Evolutionary conservation across 2,888 invertebrate species (phyloP).

Genomic region (Paralinhomoeus sp.): DNA sequence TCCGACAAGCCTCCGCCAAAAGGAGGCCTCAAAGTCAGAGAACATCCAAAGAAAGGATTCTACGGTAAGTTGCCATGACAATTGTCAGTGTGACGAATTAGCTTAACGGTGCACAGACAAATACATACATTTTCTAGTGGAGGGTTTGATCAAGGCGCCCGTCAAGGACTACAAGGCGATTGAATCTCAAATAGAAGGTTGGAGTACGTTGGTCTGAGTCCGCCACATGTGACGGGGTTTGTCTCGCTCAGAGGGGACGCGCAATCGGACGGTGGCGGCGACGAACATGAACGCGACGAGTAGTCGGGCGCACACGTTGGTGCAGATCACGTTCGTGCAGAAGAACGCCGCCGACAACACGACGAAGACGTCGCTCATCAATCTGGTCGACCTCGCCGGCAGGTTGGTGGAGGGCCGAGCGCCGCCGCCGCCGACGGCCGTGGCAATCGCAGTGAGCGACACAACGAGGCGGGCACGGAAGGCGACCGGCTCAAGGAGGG

Average conservation of each 20-base stretch:
- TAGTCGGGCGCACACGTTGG: conserved; percentile 35
- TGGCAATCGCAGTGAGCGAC: conserved; percentile 31
- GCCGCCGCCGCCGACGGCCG: neutral
- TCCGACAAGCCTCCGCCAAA: conserved; percentile 18
- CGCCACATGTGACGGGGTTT: no score
- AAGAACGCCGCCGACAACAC: conserved; percentile 28
- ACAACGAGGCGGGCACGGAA: conserved; percentile 34
- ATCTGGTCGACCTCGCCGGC: conserved; percentile 38
- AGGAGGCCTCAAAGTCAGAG: conserved; percentile 34
- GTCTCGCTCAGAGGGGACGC: conserved; percentile 37
- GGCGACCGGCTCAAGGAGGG: conserved; percentile 37
- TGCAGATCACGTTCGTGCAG: conserved; percentile 34
- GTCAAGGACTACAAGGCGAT: conserved; percentile 28
- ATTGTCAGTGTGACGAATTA: neutral
- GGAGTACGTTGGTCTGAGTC: no score
- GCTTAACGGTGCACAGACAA: neutral
- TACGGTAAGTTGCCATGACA: conserved; percentile 32
- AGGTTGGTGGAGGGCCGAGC: conserved; percentile 23
- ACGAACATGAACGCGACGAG: conserved; percentile 39
- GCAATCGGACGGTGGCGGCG: conserved; percentile 35
- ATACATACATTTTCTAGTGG: conserved; percentile 29
- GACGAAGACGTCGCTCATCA: conserved; percentile 30
- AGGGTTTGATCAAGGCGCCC: conserved; percentile 27
- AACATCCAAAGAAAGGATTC: conserved; percentile 37
- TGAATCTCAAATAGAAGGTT: conserved; percentile 32